Evolutionary conservation across 2,113 vertebrate species (phyloP), one percentile per base, ranked within the genome.

Genomic region (Charina bottae): DNA sequence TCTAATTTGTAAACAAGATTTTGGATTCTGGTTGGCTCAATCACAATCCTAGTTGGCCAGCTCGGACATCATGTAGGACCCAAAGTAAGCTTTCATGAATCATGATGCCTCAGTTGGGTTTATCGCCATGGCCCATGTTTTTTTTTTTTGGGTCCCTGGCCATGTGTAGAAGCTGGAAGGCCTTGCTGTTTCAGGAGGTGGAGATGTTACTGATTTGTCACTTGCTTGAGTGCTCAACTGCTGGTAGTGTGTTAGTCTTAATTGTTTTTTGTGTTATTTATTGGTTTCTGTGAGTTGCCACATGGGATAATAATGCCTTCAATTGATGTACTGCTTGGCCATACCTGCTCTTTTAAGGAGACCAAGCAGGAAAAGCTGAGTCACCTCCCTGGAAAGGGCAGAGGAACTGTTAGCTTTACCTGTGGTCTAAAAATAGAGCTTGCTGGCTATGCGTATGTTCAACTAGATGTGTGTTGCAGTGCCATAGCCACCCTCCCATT

Each of bases 331-430:
- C 85, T 56, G 28, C n/a, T 37, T 68, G 21, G 2, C n/a, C 42
- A 33, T 90, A 62, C 83, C 56, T 54, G 42, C 56, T 84, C 23
- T 84, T 78, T 23, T 11, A 59, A 54, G 83, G 72, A 42, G 6
- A 33, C 24, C 42, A 46, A 0, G 1, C 13, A 2, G 17, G 37
- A 12, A 84, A 89, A 89, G 56, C 26, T 85, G 87, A 92, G 72
- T 89, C 87, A 89, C 23, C 28, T 64, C 46, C 28, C 24, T 42
- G 72, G 28, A 85, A 90, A 90, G 90, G 83, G 42, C 15, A 60
- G 53, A 62, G n/a, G 56, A 54, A 54, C 3, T 7, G 19, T 62
- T 85, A 46, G 23, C 21, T 7, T 62, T 56, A 83, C 90, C 90
- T 91, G 62, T 26, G 42, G 15, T 78, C 85, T 64, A 90, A 62